Conservation (phyloP, 2,888 invertebrate species). For the Operophtera brumata region DNA sequence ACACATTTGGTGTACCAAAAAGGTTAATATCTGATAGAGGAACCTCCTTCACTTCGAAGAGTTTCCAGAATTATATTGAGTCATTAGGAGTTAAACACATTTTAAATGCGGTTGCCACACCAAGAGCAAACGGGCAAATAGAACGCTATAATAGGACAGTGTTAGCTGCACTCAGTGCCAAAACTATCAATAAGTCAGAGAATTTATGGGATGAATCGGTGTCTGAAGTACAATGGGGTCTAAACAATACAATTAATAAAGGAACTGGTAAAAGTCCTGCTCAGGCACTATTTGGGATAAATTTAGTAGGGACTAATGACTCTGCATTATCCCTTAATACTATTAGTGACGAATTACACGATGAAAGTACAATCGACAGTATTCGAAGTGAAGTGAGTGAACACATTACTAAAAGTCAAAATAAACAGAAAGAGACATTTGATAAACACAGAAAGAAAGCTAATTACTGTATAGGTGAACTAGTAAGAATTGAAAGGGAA, state of each 20-base stretch:
- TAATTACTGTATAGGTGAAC: background rate
- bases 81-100: slow-evolving; percentile 5
- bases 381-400: too few relatives aligned
- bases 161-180: background rate
- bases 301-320: too few relatives aligned
- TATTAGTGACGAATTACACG: too few relatives aligned
- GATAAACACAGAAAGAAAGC: background rate
- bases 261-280: too few relatives aligned
- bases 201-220: slow-evolving; percentile 2
- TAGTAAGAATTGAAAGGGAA: background rate
- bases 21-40: slow-evolving; percentile 2
- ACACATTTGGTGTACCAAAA: background rate
- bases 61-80: background rate
- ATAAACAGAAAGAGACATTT: too few relatives aligned
- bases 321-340: too few relatives aligned
- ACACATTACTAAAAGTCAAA: too few relatives aligned
- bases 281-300: too few relatives aligned
- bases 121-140: slow-evolving; percentile 13
- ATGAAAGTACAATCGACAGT: too few relatives aligned
- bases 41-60: background rate
- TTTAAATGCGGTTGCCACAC: slow-evolving; percentile 6
- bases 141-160: slow-evolving; percentile 9
- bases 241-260: background rate
- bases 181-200: background rate
- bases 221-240: slow-evolving; percentile 1